phyloP scores from a whole-genome alignment of 2,113 vertebrate genomes.

The Atherinomorus stipes region DNA sequence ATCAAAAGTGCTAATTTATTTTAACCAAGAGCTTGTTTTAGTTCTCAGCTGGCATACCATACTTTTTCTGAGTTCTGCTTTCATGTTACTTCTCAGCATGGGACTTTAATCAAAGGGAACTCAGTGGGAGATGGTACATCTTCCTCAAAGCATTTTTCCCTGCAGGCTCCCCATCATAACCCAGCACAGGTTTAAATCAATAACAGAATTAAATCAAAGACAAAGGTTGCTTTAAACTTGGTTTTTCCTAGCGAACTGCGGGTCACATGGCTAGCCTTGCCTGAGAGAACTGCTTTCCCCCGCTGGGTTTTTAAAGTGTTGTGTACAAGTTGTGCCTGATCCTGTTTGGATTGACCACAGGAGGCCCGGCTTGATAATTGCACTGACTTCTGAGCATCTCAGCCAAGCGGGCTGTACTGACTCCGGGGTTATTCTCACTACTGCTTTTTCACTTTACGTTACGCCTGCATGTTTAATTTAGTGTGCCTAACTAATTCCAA shows the following conservation, averaged over 20 bases:
- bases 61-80: conserved; percentile 38
- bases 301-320: conserved; percentile 31
- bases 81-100: conserved; percentile 32
- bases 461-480: conserved; percentile 31
- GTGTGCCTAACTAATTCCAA: conserved; percentile 25
- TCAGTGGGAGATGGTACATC: conserved; percentile 25
- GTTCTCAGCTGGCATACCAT: conserved; percentile 1
- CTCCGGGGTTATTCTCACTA: conserved; percentile 3
- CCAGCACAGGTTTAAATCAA: conserved; percentile 22
- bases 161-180: neutral
- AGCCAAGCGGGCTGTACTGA: conserved; percentile 1
- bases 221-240: conserved; percentile 22
- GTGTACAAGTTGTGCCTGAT: conserved; percentile 31
- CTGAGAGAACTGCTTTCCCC: conserved; percentile 26
- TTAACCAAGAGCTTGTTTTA: conserved; percentile 11
- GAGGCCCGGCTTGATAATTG: conserved; percentile 37
- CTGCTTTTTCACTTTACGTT: conserved; percentile 20
- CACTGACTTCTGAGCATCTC: neutral
- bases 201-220: conserved; percentile 25
- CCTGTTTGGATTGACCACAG: conserved; percentile 27
- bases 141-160: conserved; percentile 32
- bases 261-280: conserved; percentile 17
- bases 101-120: conserved; percentile 36
- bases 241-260: neutral
- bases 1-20: conserved; percentile 7